Conservation (phyloP, 2,888 invertebrate genomes). For the Pseudococcus longispinus region DNA sequence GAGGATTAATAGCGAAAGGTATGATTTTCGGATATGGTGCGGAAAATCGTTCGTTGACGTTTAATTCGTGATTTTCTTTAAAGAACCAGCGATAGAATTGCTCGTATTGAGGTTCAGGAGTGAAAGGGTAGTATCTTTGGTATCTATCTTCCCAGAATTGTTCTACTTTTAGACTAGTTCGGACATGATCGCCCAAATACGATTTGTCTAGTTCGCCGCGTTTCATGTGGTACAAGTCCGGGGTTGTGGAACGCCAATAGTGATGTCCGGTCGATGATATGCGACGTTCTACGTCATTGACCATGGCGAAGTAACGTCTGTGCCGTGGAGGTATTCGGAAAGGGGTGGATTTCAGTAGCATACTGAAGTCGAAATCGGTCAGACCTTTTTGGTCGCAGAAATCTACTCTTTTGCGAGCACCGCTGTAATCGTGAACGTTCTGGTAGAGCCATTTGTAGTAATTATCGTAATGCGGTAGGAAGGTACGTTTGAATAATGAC, state of each 20-base stretch:
- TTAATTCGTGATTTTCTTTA: slow-evolving; percentile 11
- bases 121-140: slow-evolving; percentile 17
- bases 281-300: neutral
- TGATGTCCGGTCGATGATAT: neutral
- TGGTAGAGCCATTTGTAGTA: slow-evolving; percentile 22
- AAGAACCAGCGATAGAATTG: slow-evolving; percentile 41
- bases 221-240: neutral
- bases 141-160: neutral
- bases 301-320: neutral
- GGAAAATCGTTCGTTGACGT: neutral
- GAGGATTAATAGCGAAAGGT: neutral
- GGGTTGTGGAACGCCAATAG: neutral
- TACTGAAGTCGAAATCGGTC: neutral
- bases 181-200: neutral
- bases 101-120: slow-evolving; percentile 1
- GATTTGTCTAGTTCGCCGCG: neutral
- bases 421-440: neutral
- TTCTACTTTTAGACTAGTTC: neutral
- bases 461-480: neutral
- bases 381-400: neutral
- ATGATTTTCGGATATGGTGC: neutral
- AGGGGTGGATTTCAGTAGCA: neutral
- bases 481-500: neutral
- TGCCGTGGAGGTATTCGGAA: neutral
- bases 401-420: neutral